A percentile compares a stretch with the other conserved stretches of the same genome.
These are phyloP conservation scores for Diabrotica virgifera DNA, from an alignment of 1,140 invertebrate species.

Conservation along the genomic window DNA sequence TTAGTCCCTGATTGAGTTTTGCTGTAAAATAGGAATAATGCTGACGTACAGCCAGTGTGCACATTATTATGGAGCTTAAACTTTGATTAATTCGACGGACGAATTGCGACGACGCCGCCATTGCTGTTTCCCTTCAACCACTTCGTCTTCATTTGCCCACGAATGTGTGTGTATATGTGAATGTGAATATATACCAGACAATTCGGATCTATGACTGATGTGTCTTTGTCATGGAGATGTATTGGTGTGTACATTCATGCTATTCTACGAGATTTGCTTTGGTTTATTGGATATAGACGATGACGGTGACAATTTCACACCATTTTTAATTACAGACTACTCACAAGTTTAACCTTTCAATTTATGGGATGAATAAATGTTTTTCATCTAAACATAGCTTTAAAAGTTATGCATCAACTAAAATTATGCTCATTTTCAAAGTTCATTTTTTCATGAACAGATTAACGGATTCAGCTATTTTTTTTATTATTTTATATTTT, in stretches of 20 bases:
- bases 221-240: slow-evolving; percentile 2
- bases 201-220: not conserved
- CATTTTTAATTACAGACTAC: too few species aligned
- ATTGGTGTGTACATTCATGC: not conserved
- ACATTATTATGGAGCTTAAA: slow-evolving; percentile 51
- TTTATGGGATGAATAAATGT: too few species aligned
- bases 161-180: slow-evolving; percentile 22
- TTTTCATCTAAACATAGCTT: too few species aligned
- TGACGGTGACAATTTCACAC: too few species aligned
- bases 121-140: slow-evolving; percentile 23
- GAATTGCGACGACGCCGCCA: slow-evolving; percentile 25
- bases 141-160: slow-evolving; percentile 44
- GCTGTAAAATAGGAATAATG: slow-evolving; percentile 52
- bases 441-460: too few species aligned
- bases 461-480: too few species aligned
- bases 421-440: too few species aligned
- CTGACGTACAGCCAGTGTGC: slow-evolving; percentile 46
- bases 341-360: too few species aligned
- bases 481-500: too few species aligned
- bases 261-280: slow-evolving; percentile 1
- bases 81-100: slow-evolving; percentile 49
- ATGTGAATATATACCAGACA: slow-evolving; percentile 12
- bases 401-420: too few species aligned
- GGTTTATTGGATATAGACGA: not conserved
- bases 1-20: slow-evolving; percentile 51